Base-by-base conservation (phyloP, 92 coral and sea anemone genomes). In the Galaxea fascicularis region DNA sequence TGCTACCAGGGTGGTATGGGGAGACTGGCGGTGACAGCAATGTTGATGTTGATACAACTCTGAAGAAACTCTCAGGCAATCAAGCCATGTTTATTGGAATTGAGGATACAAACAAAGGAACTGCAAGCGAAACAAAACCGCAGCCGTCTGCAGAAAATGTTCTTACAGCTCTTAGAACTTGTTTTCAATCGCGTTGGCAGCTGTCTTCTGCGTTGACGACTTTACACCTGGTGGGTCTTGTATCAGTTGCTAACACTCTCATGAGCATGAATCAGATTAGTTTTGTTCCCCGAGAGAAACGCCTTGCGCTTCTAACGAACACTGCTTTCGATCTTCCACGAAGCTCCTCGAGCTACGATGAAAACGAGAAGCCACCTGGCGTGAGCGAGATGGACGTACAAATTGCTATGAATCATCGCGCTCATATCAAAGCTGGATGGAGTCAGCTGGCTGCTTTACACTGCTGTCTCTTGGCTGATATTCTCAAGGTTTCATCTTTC, bases 401-500 rank as follows among this genome's bases (percentile, higher is more conserved):
- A 52, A 80, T 89, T 21, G 97, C 95, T 25, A 88, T 95, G 87
- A 97, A 95, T 85, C 96, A 95, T 85, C 99, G 99, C 26, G 99
- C 99, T 76, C 98, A 97, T 74, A 97, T 97, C 66, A 97, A 97
- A 82, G 99, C 99, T 62, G 99, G 99, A 17, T 97, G 99, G 99
- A 97, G 99, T 88, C 99, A 95, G 86, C 93, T 97, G 74, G 99
- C 99, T 21, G 98, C 99, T 35, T 46, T 97, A 75, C 98, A 97
- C 71, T 97, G 99, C 75, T 97, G 99, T 88, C 92, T 97, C 59
- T 87, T 97, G 78, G 98, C 99, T 22, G 99, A 97, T 83, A 66
- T 89, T 83, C 78, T 97, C 45, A 79, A 77, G 57, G 85, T 88
- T 12, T 92, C 97, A 11, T 83, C 89, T 24, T 97, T 95, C 51